Base-by-base conservation (phyloP, 2,113 vertebrate species). In the Macaca nemestrina region DNA sequence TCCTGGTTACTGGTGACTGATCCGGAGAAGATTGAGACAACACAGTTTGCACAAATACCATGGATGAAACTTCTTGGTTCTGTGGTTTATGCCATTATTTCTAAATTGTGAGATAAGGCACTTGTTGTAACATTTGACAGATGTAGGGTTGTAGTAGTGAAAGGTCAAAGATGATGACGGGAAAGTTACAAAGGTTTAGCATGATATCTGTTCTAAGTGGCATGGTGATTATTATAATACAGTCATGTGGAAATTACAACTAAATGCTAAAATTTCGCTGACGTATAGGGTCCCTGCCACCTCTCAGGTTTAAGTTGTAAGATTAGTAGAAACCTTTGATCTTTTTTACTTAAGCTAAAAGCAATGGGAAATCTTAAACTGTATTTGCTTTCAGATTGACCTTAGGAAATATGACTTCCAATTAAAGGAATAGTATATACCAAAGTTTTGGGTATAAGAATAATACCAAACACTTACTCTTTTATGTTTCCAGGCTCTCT, bases 391-490 rank as follows among this genome's bases (percentile, higher is more conserved):
- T 89, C 38, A 25, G 30, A 16, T 52, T 57, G 38, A 67, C 20
- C 14, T 80, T 22, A 38, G 82, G 25, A 95, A 87, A 72, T 79
- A n/a, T 6, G 23, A 32, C 55, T 89, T 94, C 79, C 59, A 68
- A 64, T 76, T n/a, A 18, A 75, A 59, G 43, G 61, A 88, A 25
- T 23, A 25, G 2, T 22, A 45, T 23, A n/a, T 32, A 8, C 35
- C 75, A 81, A 80, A 12, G 5, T 32, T 43, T 70, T 3, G 2
- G 7, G 22, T 35, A 12, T 48, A 89, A 30, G 40, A 82, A 59
- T 55, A 80, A 57, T 13, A 68, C 18, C 14, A 72, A 61, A 52
- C 25, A 27, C 4, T 43, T 48, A 38, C 3, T 2, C 5, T n/a
- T 72, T 86, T 76, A 13, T 94, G 84, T 81, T 43, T 72, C 48